phyloP scores from a whole-genome alignment of 2,888 invertebrate species.

The Eupithecia tripunctaria region DNA sequence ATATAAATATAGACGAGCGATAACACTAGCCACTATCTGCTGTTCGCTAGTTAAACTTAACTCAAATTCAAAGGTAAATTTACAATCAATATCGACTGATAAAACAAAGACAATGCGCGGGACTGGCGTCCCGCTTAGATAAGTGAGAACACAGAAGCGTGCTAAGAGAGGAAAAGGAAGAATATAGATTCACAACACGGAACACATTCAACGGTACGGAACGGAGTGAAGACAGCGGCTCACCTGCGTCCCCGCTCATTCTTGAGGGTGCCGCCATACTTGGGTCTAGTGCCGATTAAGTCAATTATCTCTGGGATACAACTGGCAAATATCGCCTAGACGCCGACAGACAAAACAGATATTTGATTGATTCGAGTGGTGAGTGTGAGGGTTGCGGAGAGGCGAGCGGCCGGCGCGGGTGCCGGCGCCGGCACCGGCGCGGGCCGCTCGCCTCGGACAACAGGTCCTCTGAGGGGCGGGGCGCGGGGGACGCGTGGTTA shows the following conservation, averaged over 20 bases:
- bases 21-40: constrained; percentile 84
- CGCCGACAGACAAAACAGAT: constrained; percentile 87
- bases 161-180: constrained; percentile 85
- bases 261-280: constrained; percentile 99
- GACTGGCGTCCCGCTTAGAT: constrained; percentile 83
- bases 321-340: constrained; percentile 99
- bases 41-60: constrained; percentile 82
- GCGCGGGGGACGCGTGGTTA: constrained; percentile 44
- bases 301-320: constrained; percentile 99
- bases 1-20: constrained; percentile 77
- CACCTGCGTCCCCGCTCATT: constrained; percentile 99
- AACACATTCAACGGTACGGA: constrained; percentile 86
- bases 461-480: constrained; percentile 37
- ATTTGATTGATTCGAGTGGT: constrained; percentile 81
- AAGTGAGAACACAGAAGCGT: constrained; percentile 86
- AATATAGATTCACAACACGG: constrained; percentile 85
- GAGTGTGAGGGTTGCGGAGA: constrained; percentile 50
- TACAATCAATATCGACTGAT: constrained; percentile 82
- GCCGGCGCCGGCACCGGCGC: constrained; percentile 46
- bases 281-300: constrained; percentile 99
- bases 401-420: constrained; percentile 56
- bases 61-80: constrained; percentile 80
- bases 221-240: constrained; percentile 87
- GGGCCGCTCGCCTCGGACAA: constrained; percentile 48
- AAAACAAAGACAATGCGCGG: constrained; percentile 81